phyloP scores from a whole-genome alignment of 2,888 invertebrate species.

The Pyrochroa serraticornis region DNA sequence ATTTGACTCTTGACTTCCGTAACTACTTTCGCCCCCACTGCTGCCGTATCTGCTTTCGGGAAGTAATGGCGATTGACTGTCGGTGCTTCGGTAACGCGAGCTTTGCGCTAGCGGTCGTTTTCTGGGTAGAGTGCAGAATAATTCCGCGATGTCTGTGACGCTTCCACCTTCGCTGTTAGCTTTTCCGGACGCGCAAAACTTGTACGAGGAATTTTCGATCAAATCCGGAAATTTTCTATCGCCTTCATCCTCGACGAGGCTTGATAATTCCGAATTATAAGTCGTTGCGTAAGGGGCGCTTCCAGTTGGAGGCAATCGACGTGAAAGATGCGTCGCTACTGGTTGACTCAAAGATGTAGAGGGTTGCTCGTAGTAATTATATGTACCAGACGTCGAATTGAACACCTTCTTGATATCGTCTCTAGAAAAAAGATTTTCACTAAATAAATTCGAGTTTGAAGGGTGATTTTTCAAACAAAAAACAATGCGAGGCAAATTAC shows the following conservation, averaged over 20 bases:
- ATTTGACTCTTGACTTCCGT: conserved; percentile 57
- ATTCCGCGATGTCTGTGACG: conserved; percentile 52
- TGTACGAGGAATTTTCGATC: conserved; percentile 50
- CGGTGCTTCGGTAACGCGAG: conserved; percentile 59
- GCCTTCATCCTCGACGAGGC: conserved; percentile 43
- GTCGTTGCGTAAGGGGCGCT: conserved; percentile 36
- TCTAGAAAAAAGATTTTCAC: conserved; percentile 54
- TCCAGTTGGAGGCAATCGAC: conserved; percentile 23
- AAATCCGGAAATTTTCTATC: conserved; percentile 53
- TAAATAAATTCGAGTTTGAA: conserved; percentile 28
- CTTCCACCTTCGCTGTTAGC: conserved; percentile 56
- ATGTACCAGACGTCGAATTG: conserved; percentile 58
- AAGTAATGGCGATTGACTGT: conserved; percentile 77
- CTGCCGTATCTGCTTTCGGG: conserved; percentile 74
- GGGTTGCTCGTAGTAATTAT: conserved; percentile 44
- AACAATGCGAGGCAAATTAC: not conserved
- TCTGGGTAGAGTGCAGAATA: conserved; percentile 72
- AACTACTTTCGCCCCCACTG: conserved; percentile 71
- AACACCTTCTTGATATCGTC: conserved; percentile 56
- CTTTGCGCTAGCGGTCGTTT: conserved; percentile 47
- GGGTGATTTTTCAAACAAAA: not conserved
- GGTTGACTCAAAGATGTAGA: conserved; percentile 35
- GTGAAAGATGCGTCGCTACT: conserved; percentile 44
- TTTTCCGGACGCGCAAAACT: conserved; percentile 33
- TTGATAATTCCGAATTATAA: conserved; percentile 45